Evolutionary conservation across 2,797 vertebrate species (phyloP), one percentile per base, ranked within the genome.

Genomic region (Danio choprae): DNA sequence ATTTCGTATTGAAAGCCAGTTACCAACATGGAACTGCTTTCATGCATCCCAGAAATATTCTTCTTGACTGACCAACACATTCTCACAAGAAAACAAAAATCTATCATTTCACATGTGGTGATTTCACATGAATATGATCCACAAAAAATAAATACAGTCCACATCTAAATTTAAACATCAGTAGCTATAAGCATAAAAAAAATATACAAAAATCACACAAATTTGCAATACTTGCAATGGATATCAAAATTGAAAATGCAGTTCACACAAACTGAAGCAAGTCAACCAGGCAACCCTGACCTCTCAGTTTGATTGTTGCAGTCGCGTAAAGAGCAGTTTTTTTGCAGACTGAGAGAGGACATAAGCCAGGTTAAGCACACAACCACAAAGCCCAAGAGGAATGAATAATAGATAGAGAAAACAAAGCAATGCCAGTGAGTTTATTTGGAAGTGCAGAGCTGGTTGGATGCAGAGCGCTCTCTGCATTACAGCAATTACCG

Each of bases 371-470:
- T 59, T 63, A 76, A 77, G 29, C 56, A 72, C 70, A 72, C 68
- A 65, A 41, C 74, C 38, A 43, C 48, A 69, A 59, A 78, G 44
- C 55, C 16, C 65, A 0, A 0, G 44, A 18, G 72, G 41, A 71
- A 79, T 79, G 63, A 81, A 71, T 84, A 65, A 75, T 68, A 67
- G 73, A 71, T 79, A 50, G 29, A 69, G 15, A 44, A 69, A 72
- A 48, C 29, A 16, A 38, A 56, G 60, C 15, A 62, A 41, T 22
- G 41, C 2, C 11, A 77, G 10, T 29, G 7, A 79, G 40, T 67
- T 51, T 67, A 36, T 16, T 29, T 46, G 41, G 40, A 56, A 56
- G 65, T 29, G 13, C 38, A 70, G 18, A 48, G 75, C 22, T 69
- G 67, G 51, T 62, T 71, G 55, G 36, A 62, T 79, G n/a, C n/a